Evolutionary conservation across 2,888 invertebrate genomes (phyloP).

Genomic region (Diplazon laetatorius): DNA sequence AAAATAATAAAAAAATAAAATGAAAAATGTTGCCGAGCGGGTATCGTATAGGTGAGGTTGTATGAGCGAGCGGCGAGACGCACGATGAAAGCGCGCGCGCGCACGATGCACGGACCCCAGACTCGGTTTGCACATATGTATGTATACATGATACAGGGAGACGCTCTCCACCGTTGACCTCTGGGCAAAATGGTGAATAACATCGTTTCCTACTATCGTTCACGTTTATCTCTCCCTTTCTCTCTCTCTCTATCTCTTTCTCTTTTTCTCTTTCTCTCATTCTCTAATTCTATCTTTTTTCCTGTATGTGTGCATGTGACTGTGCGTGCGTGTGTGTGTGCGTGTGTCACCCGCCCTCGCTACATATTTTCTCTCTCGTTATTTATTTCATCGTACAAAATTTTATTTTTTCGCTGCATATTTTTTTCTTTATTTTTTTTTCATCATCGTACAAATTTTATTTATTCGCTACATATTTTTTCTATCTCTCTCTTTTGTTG

Average conservation of each 20-base stretch:
- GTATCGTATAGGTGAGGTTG: conserved; percentile 57
- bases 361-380: too few species aligned
- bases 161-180: conserved; percentile 50
- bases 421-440: too few species aligned
- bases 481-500: conserved; percentile 10
- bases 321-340: too few species aligned
- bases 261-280: conserved; percentile 22
- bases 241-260: conserved; percentile 23
- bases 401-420: too few species aligned
- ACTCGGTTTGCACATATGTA: background rate
- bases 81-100: conserved; percentile 73
- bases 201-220: conserved; percentile 58
- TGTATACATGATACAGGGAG: conserved; percentile 43
- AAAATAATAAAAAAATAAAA: too few species aligned
- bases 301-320: too few species aligned
- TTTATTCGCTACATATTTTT: too few species aligned
- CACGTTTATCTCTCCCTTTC: conserved; percentile 51
- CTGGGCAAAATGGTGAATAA: conserved; percentile 56
- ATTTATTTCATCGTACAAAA: too few species aligned
- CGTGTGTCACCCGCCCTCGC: too few species aligned
- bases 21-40: too few species aligned
- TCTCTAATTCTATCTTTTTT: too few species aligned
- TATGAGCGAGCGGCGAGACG: conserved; percentile 58
- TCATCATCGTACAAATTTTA: too few species aligned
- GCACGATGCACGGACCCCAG: conserved; percentile 62